Percentiles rank a stretch among this genome's conserved stretches.
Evolutionary conservation across 64 coral and sea anemone genomes (phyloP).

Genomic region (Actinia equina): DNA sequence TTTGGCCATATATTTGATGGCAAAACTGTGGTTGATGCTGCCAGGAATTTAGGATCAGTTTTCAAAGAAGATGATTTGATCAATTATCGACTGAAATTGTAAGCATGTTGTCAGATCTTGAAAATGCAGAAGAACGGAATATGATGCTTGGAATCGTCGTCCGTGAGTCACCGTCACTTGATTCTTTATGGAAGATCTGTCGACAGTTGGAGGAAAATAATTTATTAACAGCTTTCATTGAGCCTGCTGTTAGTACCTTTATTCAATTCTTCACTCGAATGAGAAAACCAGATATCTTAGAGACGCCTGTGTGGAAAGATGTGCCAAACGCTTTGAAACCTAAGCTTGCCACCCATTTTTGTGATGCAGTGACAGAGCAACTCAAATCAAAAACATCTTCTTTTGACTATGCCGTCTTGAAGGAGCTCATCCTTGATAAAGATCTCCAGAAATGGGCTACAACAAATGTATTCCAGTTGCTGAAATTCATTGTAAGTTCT

Average conservation of each 20-base stretch:
- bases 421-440: not conserved
- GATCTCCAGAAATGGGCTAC: not conserved
- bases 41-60: not conserved
- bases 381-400: not conserved
- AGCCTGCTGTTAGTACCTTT: too few relatives aligned
- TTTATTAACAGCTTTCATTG: not conserved
- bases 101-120: too few relatives aligned
- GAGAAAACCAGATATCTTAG: constrained; percentile 15
- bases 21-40: not conserved
- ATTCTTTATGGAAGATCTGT: too few relatives aligned
- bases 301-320: constrained; percentile 15
- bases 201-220: too few relatives aligned
- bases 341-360: constrained; percentile 16
- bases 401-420: not conserved
- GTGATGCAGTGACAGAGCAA: not conserved
- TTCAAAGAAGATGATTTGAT: too few relatives aligned
- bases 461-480: not conserved
- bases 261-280: too few relatives aligned
- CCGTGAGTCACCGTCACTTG: too few relatives aligned
- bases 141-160: not conserved
- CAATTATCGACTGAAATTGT: too few relatives aligned
- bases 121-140: not conserved
- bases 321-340: constrained; percentile 14
- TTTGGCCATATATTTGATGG: not conserved
- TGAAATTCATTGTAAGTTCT: not conserved